Percentiles rank a stretch among this genome's conserved stretches.
Conservation (phyloP, 2,113 vertebrate genomes). For the Plectropomus leopardus region DNA sequence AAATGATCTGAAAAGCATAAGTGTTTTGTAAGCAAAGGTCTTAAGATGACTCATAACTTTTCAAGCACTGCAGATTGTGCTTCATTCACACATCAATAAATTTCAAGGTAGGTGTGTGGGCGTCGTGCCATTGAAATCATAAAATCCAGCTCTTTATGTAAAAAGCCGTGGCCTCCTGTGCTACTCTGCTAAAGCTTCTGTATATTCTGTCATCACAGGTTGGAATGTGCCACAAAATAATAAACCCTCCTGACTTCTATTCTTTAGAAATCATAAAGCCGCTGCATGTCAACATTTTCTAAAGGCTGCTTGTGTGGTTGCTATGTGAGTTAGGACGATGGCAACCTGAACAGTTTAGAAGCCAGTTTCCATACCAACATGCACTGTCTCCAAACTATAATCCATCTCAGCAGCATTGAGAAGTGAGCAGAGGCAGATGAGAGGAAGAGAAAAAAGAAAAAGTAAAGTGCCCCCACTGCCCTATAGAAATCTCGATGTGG, state of each 20-base stretch:
- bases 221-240: slow-evolving; percentile 12
- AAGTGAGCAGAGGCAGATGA: slow-evolving; percentile 34
- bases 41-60: slow-evolving; percentile 56
- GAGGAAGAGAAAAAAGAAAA: slow-evolving; percentile 26
- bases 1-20: slow-evolving; percentile 15
- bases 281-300: slow-evolving; percentile 50
- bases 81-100: slow-evolving; percentile 6
- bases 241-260: slow-evolving; percentile 45
- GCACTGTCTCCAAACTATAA: slow-evolving; percentile 48
- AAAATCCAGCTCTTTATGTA: slow-evolving; percentile 11
- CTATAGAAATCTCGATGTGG: slow-evolving; percentile 5
- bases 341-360: slow-evolving; percentile 75
- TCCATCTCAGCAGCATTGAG: slow-evolving; percentile 31
- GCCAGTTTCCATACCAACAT: slow-evolving; percentile 84
- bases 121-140: slow-evolving; percentile 14
- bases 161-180: neutral
- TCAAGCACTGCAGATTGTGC: slow-evolving; percentile 31
- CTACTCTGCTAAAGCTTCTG: neutral
- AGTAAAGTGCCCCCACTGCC: neutral
- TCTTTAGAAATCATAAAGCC: slow-evolving; percentile 56
- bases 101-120: slow-evolving; percentile 47
- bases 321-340: slow-evolving; percentile 74
- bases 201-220: neutral
- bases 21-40: slow-evolving; percentile 31
- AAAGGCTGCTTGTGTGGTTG: slow-evolving; percentile 68